Conservation (phyloP, 37 sponge, comb jelly and placozoan genomes). For the Mnemiopsis leidyi region DNA sequence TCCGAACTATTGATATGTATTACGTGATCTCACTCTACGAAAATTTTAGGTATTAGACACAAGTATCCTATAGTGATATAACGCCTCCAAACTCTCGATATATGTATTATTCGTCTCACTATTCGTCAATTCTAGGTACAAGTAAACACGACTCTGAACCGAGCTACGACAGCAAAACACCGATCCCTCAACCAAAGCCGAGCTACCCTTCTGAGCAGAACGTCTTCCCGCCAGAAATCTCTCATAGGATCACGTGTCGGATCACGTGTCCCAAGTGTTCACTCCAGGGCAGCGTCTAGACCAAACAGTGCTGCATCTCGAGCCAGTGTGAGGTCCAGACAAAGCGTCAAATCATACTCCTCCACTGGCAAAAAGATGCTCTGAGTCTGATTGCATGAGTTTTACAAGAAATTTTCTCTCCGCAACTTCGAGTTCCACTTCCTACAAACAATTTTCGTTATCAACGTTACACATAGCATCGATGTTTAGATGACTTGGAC, state of each 20-base stretch:
- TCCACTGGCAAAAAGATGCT: neutral
- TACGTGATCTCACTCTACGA: no score
- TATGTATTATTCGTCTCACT: no score
- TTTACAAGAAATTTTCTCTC: no score
- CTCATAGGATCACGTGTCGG: constrained; percentile 1
- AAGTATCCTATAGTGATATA: no score
- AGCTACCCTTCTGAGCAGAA: neutral
- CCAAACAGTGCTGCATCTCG: neutral
- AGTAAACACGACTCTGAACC: constrained; percentile 52
- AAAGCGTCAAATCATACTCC: constrained; percentile 22
- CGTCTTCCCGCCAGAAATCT: neutral
- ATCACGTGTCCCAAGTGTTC: neutral
- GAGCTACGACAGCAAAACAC: constrained; percentile 32
- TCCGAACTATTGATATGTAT: no score
- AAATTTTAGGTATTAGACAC: no score
- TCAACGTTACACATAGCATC: no score
- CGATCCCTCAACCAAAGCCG: neutral
- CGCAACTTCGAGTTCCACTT: no score
- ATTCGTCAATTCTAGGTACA: neutral
- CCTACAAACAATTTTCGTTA: no score
- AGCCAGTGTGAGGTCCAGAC: neutral
- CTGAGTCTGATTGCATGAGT: no score
- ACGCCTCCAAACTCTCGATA: no score
- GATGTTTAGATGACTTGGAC: no score
- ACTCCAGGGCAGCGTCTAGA: neutral